Percentiles rank a stretch among this genome's conserved stretches.
These are phyloP conservation scores for Paratrypauchen microcephalus DNA, from an alignment of 2,797 vertebrate species.

Conservation along the genomic window DNA sequence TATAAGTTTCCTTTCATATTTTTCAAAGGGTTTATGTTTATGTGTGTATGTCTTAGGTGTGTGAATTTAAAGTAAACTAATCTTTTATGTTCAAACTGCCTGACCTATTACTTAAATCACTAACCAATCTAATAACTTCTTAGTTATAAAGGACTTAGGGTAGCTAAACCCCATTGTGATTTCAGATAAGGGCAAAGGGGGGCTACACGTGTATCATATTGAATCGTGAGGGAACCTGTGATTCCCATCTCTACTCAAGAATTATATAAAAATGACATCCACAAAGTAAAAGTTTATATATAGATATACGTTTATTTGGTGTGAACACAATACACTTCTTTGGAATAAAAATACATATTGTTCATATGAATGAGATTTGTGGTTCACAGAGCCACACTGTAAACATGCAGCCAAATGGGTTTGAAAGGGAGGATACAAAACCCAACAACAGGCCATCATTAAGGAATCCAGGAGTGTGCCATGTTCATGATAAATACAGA, in stretches of 20 bases:
- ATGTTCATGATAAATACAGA: constrained; percentile 41
- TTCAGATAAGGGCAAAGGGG: too few relatives aligned
- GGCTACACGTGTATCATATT: too few relatives aligned
- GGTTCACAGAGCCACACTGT: constrained; percentile 61
- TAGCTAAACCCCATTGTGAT: too few relatives aligned
- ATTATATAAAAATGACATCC: not conserved
- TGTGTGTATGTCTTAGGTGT: too few relatives aligned
- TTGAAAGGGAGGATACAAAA: constrained; percentile 29
- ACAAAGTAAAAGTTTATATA: constrained; percentile 32
- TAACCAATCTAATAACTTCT: too few relatives aligned
- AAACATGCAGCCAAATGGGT: constrained; percentile 69
- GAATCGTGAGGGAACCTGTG: too few relatives aligned
- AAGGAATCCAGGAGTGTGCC: constrained; percentile 33
- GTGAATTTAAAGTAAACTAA: too few relatives aligned
- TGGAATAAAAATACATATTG: constrained; percentile 67
- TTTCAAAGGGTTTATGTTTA: too few relatives aligned
- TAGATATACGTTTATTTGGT: constrained; percentile 66
- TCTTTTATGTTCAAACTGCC: too few relatives aligned
- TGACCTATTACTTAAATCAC: too few relatives aligned
- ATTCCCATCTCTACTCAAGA: not conserved
- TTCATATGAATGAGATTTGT: constrained; percentile 30
- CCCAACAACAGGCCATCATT: constrained; percentile 29
- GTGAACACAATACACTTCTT: constrained; percentile 72
- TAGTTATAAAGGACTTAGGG: too few relatives aligned
- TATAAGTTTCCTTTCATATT: too few relatives aligned